Conservation (phyloP, 2,888 invertebrate genomes). For the Odontomyia ornata region DNA sequence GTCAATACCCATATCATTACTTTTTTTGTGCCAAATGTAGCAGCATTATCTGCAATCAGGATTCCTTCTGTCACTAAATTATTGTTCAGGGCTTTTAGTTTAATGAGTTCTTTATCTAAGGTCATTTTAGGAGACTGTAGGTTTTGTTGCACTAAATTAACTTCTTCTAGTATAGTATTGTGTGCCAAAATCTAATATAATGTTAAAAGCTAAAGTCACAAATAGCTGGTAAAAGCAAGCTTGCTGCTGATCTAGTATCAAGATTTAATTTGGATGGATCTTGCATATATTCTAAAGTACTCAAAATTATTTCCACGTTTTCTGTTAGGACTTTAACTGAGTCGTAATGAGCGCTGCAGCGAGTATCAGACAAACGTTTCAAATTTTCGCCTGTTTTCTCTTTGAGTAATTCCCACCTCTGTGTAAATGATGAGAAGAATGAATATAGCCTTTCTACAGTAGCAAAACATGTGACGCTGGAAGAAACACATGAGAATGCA, state of each 20-base stretch:
- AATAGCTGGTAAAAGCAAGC: constrained; percentile 25
- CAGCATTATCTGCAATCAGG: no score
- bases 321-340: constrained; percentile 20
- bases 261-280: constrained; percentile 37
- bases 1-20: no score
- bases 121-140: constrained; percentile 5
- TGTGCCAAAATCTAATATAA: constrained; percentile 16
- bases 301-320: constrained; percentile 15
- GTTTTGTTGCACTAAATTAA: constrained; percentile 3
- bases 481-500: not conserved
- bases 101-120: constrained; percentile 19
- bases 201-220: constrained; percentile 17
- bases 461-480: not conserved
- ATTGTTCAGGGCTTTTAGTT: no score
- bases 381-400: constrained; percentile 21
- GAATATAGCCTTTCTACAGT: constrained; percentile 1
- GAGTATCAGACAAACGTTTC: constrained; percentile 25
- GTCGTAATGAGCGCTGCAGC: not conserved
- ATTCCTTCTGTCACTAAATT: no score
- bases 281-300: constrained; percentile 28
- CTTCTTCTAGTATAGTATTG: constrained; percentile 19
- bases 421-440: not conserved
- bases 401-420: constrained; percentile 13
- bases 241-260: constrained; percentile 31
- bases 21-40: no score